Evolutionary conservation across 2,888 invertebrate genomes (phyloP).

Genomic region (Leucophora obtusa): DNA sequence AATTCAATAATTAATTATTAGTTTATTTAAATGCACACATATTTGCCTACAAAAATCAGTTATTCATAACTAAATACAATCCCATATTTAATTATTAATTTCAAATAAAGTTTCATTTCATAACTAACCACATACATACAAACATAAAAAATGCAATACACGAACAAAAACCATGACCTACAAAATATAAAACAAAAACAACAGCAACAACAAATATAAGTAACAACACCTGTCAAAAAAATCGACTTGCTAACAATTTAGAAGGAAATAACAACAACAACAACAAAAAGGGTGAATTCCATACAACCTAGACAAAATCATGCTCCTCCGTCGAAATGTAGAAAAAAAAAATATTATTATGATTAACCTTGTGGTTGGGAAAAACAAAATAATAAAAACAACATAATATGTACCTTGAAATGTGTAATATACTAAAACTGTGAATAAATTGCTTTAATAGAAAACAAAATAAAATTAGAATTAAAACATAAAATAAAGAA

Average conservation of each 20-base stretch:
- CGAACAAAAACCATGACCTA: conserved; percentile 60
- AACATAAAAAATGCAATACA: background rate
- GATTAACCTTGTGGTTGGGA: conserved; percentile 55
- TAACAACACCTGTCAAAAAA: conserved; percentile 52
- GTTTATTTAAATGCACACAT: too few relatives aligned
- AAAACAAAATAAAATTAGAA: background rate
- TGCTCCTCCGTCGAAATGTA: conserved; percentile 9
- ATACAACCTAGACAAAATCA: conserved; percentile 47
- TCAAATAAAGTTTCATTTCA: background rate
- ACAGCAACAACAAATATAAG: conserved; percentile 39
- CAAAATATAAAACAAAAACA: conserved; percentile 39
- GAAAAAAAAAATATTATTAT: conserved; percentile 44
- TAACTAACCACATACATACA: background rate
- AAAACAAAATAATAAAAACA: conserved; percentile 23
- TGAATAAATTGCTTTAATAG: conserved; percentile 16
- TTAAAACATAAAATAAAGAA: conserved; percentile 7
- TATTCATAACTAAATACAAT: too few relatives aligned
- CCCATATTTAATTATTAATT: too few relatives aligned
- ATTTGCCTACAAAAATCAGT: too few relatives aligned
- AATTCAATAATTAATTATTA: too few relatives aligned
- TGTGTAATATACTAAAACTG: conserved; percentile 32
- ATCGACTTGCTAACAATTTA: conserved; percentile 15
- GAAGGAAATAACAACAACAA: conserved; percentile 33
- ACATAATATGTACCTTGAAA: conserved; percentile 58
- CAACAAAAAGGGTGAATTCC: background rate